These are phyloP conservation scores for Sterna hirundo DNA, from an alignment of 2,113 vertebrate genomes.

Conservation along the genomic window DNA sequence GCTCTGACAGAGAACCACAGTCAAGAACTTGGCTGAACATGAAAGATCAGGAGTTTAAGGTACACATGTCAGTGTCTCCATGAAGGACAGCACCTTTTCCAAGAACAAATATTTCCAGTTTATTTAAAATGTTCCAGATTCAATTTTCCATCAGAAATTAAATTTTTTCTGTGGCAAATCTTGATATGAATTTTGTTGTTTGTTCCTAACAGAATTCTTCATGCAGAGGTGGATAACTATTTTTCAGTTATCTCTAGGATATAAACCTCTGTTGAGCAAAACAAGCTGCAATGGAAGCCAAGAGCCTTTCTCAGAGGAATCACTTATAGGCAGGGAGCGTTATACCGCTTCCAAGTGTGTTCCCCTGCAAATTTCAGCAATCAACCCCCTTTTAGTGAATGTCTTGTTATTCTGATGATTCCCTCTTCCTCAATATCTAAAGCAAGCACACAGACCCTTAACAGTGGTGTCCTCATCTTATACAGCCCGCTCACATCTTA, in stretches of 20 bases:
- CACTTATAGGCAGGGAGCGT: neutral
- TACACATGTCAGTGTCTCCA: neutral
- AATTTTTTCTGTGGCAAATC: neutral
- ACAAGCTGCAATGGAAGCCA: neutral
- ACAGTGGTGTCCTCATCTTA: neutral
- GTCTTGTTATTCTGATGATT: neutral
- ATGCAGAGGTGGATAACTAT: neutral
- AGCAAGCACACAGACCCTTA: neutral
- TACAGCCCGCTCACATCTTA: neutral
- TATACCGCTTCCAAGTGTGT: neutral
- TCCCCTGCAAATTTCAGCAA: neutral
- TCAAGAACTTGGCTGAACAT: neutral
- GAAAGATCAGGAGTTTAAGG: neutral
- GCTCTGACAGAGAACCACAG: neutral
- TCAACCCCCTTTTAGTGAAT: neutral
- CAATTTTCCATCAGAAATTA: neutral
- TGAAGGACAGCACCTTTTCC: neutral
- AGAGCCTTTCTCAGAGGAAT: neutral
- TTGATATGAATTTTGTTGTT: neutral
- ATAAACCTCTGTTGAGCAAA: neutral
- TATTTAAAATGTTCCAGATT: neutral
- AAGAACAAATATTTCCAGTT: neutral
- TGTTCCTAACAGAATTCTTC: neutral
- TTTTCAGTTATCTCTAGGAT: neutral
- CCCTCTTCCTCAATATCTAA: neutral